Percentiles rank a stretch among this genome's conserved stretches.
Evolutionary conservation across 2,113 vertebrate genomes (phyloP).

Genomic region (Eulemur macaco): DNA sequence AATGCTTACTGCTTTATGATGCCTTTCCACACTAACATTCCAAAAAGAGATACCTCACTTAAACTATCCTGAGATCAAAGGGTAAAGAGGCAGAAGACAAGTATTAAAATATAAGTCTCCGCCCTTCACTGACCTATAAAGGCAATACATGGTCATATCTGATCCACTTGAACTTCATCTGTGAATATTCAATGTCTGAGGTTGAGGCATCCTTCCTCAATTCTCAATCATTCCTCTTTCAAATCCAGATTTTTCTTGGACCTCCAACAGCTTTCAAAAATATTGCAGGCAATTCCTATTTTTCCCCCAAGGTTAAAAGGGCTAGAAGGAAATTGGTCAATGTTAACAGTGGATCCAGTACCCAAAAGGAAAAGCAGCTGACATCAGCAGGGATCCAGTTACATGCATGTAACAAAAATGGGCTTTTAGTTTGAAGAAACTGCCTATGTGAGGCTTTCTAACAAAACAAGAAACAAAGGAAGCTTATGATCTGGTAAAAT

Average conservation of each 20-base stretch:
- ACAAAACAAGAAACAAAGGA: background rate
- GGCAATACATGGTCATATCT: background rate
- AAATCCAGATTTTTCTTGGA: background rate
- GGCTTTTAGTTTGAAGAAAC: background rate
- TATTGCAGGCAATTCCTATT: background rate
- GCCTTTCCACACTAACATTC: background rate
- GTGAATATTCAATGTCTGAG: background rate
- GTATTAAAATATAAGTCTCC: background rate
- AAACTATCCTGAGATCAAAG: background rate
- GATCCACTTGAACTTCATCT: background rate
- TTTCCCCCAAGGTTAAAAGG: background rate
- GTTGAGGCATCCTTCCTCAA: background rate
- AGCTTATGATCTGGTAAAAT: background rate
- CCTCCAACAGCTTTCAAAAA: background rate
- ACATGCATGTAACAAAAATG: background rate
- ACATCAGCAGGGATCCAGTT: background rate
- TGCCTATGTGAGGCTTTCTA: background rate
- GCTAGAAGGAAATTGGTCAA: background rate
- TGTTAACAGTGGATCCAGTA: background rate
- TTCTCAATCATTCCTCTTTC: background rate
- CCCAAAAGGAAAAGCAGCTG: background rate
- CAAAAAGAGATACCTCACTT: background rate
- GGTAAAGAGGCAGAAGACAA: background rate
- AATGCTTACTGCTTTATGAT: background rate
- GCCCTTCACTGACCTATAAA: background rate